These are phyloP conservation scores for Spinus olivaceus DNA, from an alignment of 2,797 vertebrate species.

Conservation along the genomic window DNA sequence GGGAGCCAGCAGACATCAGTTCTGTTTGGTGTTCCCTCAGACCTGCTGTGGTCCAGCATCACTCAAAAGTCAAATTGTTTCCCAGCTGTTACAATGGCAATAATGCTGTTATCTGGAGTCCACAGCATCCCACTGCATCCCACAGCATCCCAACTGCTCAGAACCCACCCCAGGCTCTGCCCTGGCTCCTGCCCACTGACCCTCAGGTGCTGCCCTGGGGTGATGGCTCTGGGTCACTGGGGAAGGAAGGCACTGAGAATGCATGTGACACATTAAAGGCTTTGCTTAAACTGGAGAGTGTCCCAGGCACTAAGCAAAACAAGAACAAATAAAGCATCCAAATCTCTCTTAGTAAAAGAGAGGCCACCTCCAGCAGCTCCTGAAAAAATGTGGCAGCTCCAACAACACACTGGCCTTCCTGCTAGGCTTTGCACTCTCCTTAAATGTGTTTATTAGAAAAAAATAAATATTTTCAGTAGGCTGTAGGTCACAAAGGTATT, in stretches of 20 bases:
- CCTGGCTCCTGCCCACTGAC: background rate
- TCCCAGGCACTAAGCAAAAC: background rate
- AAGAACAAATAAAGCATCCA: background rate
- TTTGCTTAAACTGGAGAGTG: background rate
- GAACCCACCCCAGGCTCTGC: background rate
- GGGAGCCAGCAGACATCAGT: background rate
- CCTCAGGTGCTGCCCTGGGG: background rate
- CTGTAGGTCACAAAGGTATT: background rate
- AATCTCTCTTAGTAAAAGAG: background rate
- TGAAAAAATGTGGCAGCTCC: background rate
- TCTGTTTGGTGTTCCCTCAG: background rate
- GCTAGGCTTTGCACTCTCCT: background rate
- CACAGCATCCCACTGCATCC: background rate
- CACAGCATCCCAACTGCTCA: background rate
- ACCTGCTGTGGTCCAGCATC: background rate
- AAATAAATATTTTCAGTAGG: background rate
- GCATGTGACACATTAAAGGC: background rate
- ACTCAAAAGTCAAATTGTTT: background rate
- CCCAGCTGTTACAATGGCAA: background rate
- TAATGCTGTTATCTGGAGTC: background rate
- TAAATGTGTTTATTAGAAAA: background rate
- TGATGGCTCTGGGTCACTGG: background rate
- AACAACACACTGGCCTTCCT: background rate
- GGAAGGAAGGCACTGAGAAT: background rate
- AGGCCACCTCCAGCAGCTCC: background rate